These are phyloP conservation scores for Fistularia tabacaria DNA, from an alignment of 2,797 vertebrate species.

Conservation along the genomic window DNA sequence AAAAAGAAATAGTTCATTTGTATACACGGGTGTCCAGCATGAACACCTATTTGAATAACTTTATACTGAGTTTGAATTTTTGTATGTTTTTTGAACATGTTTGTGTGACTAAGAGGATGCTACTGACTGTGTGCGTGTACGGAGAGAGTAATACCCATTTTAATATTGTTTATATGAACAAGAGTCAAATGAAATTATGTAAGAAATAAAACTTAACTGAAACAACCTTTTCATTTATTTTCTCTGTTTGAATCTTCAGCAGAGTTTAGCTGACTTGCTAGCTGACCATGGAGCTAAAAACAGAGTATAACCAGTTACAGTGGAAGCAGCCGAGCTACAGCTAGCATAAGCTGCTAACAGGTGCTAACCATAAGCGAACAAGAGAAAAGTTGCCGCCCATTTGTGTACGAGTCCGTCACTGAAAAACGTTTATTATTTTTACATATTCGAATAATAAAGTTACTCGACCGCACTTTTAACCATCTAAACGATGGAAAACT, in stretches of 20 bases:
- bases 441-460: no score
- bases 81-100: no score
- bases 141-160: constrained; percentile 10
- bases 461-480: no score
- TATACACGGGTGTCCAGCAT: constrained; percentile 20
- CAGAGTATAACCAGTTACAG: no score
- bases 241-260: constrained; percentile 2
- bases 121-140: constrained; percentile 14
- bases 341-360: no score
- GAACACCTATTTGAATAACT: constrained; percentile 44
- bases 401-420: no score
- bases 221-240: constrained; percentile 7
- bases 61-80: constrained; percentile 30
- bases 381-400: no score
- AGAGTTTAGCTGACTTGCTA: neutral
- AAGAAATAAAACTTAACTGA: constrained; percentile 49
- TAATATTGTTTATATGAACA: constrained; percentile 37
- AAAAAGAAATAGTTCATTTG: constrained; percentile 1
- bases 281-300: no score
- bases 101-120: constrained; percentile 7
- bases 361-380: no score
- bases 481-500: no score
- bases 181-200: constrained; percentile 8
- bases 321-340: no score
- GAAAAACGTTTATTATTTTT: no score